Base-by-base conservation (phyloP, 92 coral and sea anemone genomes). In the Porites cylindrica region DNA sequence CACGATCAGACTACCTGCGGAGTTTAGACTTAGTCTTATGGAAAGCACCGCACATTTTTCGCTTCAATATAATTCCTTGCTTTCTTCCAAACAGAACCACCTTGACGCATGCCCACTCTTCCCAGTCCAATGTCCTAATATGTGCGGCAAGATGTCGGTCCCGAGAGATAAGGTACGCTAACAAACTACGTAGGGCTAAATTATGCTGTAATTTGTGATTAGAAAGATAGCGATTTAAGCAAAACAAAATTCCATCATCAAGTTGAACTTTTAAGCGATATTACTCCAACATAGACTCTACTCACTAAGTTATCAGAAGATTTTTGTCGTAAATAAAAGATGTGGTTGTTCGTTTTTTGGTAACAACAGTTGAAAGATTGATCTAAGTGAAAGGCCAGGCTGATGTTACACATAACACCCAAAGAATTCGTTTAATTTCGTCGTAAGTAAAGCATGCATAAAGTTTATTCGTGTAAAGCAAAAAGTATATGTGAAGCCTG, bases 111-210 rank as follows among this genome's bases (percentile, higher is more conserved):
- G 95, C 71, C 91, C 95, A 10, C 72, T 82, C 21, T 92, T 59
- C 58, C 95, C 95, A 11, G 83, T 92, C 16, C 51, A 87, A 61
- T 92, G 95, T 72, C 95, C 95, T 47, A 92, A 92, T 75, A 80
- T 86, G 89, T 92, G 95, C 72, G 90, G 90, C 70, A 86, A 81
- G 77, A 85, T 92, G 89, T 86, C 82, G 88, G 84, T 92, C 19
- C 88, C 95, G 3, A 50, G 95, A 81, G 95, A 92, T 51, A 75
- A 92, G 88, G 95, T 92, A 82, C 6, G 19, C 59, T 2, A 52
- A 1, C 24, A 10, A 26, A 17, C 53, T 10, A 11, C 7, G 3
- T 0, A 26, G 20, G 47, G 38, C 9, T 18, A 6, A 10, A 4
- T 16, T 3, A 47, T 19, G 8, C 2, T 66, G 43, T 26, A 7